Evolutionary conservation across 1,140 invertebrate species (phyloP), one percentile per base, ranked within the genome.

Genomic region (Octopus bimaculoides): DNA sequence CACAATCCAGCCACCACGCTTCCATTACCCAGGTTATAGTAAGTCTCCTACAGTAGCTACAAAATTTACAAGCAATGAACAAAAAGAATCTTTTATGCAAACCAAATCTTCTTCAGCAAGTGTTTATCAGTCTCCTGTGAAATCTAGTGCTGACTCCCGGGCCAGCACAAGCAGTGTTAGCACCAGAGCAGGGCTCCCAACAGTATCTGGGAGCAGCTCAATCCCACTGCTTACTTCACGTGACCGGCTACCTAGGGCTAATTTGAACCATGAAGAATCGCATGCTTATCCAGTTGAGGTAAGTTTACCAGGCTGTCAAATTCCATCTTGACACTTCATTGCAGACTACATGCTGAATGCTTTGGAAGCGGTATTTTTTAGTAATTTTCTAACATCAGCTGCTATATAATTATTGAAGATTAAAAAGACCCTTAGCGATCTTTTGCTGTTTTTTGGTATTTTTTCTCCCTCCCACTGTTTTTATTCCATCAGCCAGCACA

Each of bases 1-100:
- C 14, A 83, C 85, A 53, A 85, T 88, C 10, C 85, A 88, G 77
- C 87, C 87, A 9, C 87, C 87, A 10, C 84, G 84, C 79, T 88
- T 88, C 83, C 84, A 86, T 54, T 88, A 88, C 83, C 87, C 87
- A 52, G 87, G 87, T 54, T 86, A 85, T 80, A 86, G 78, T 53
- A 79, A 83, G 10, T 81, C 84, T 54, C 79, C 81, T 10, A 73
- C 54, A 26, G 52, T 55, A 5, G 76, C 75, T 26, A 77, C 77
- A 56, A 78, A 78, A 61, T 66, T 55, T n/a, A 78, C 54, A 20
- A 20, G 26, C 6, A 66, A 52, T 78, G 77, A 54, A 52, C 61
- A 78, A 52, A 78, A 52, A 66, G 77, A 78, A 14, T n/a, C 77
- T 20, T 20, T 55, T 26, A 78, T 55, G 17, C 77, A 78, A 41